Conservation (phyloP, 2,797 vertebrate species). For the Alfaro cultratus region DNA sequence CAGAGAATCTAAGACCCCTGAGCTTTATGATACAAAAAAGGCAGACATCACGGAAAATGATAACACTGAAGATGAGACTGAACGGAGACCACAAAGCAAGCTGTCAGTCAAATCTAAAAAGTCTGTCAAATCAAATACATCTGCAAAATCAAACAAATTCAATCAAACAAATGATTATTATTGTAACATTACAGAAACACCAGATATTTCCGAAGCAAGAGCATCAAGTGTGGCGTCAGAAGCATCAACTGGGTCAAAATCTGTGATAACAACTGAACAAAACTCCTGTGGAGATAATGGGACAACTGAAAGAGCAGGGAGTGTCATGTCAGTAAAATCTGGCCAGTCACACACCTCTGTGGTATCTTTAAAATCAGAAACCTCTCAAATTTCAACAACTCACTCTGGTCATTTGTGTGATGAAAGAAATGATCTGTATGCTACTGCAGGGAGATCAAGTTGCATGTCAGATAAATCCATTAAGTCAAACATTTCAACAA, state of each 20-base stretch:
- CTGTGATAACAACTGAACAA: constrained; percentile 39
- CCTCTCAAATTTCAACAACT: constrained; percentile 14
- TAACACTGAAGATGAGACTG: constrained; percentile 23
- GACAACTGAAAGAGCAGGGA: constrained; percentile 30
- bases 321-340: constrained; percentile 54
- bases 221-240: constrained; percentile 47
- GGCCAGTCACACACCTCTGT: constrained; percentile 60
- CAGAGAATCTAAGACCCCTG: constrained; percentile 30
- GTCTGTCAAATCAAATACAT: constrained; percentile 56
- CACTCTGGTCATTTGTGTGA: constrained; percentile 6
- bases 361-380: constrained; percentile 40
- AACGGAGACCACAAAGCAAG: constrained; percentile 56
- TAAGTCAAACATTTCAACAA: constrained; percentile 37
- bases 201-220: constrained; percentile 23
- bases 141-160: constrained; percentile 46
- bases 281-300: constrained; percentile 25
- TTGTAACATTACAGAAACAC: neutral
- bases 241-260: constrained; percentile 26
- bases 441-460: constrained; percentile 33
- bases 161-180: constrained; percentile 5
- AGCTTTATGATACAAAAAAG: constrained; percentile 5
- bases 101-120: constrained; percentile 59
- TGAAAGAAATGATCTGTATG: constrained; percentile 14
- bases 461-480: constrained; percentile 40
- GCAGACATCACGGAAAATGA: constrained; percentile 9